phyloP scores from a whole-genome alignment of 2,113 vertebrate genomes.

The Lichenostomus cassidix region DNA sequence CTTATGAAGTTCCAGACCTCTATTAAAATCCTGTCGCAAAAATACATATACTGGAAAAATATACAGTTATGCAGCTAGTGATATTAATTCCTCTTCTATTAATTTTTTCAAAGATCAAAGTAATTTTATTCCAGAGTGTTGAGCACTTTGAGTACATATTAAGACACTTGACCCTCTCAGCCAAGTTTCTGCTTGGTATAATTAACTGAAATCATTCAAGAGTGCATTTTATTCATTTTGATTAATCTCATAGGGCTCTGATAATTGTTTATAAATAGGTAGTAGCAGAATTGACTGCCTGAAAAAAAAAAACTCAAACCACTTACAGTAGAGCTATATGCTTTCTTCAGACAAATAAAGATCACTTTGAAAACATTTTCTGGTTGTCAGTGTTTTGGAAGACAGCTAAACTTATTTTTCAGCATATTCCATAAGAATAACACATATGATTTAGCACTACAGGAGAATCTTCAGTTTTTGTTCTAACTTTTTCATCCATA shows the following conservation, averaged over 20 bases:
- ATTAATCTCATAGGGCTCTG: not conserved
- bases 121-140: not conserved
- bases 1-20: not conserved
- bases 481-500: not conserved
- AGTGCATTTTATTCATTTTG: not conserved
- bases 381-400: not conserved
- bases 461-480: not conserved
- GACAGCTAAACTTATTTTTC: not conserved
- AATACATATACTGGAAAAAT: not conserved
- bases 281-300: not conserved
- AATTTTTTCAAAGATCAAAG: not conserved
- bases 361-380: not conserved
- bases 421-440: not conserved
- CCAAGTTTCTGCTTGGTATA: not conserved
- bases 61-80: not conserved
- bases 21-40: not conserved
- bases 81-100: not conserved
- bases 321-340: not conserved
- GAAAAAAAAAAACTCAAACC: not conserved
- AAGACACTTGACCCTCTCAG: not conserved
- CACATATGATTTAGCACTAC: not conserved
- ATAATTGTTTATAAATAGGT: not conserved
- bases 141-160: not conserved
- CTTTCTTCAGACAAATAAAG: not conserved
- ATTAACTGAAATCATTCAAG: not conserved